phyloP scores from a whole-genome alignment of 2,797 vertebrate species.

The Benthosema pterotum region DNA sequence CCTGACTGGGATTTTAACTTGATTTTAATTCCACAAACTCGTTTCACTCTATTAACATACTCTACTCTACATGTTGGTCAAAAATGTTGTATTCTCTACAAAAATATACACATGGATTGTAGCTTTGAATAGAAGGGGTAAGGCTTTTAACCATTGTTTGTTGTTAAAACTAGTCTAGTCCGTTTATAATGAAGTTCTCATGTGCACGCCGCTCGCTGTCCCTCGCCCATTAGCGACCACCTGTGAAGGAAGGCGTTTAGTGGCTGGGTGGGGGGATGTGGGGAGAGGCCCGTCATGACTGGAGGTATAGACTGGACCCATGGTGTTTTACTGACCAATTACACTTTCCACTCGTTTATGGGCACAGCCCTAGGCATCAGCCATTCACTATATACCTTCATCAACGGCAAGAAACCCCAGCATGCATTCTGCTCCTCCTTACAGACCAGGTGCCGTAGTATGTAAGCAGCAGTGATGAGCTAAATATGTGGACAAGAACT shows the following conservation, averaged over 20 bases:
- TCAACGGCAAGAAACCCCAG: constrained; percentile 35
- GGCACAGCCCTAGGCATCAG: constrained; percentile 34
- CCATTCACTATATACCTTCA: constrained; percentile 33
- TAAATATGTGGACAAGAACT: neutral
- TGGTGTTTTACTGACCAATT: constrained; percentile 47
- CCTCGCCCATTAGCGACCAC: constrained; percentile 20
- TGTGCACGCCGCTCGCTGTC: constrained; percentile 1
- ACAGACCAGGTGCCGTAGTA: constrained; percentile 31
- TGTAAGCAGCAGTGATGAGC: constrained; percentile 4
- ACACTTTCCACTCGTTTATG: constrained; percentile 36
- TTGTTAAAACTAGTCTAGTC: constrained; percentile 3
- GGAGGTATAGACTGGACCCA: neutral
- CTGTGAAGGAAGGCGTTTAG: constrained; percentile 34
- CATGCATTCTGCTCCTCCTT: constrained; percentile 36
- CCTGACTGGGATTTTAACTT: too few relatives aligned
- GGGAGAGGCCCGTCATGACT: constrained; percentile 11
- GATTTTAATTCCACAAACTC: too few relatives aligned
- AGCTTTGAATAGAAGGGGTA: neutral
- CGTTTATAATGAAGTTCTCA: constrained; percentile 15
- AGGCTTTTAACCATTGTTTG: neutral
- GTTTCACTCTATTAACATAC: too few relatives aligned
- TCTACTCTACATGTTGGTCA: too few relatives aligned
- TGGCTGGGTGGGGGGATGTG: neutral
- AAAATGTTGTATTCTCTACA: too few relatives aligned
- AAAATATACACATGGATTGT: too few relatives aligned